Conservation (phyloP, 2,888 invertebrate genomes). For the Caenorhabditis doughertyi region DNA sequence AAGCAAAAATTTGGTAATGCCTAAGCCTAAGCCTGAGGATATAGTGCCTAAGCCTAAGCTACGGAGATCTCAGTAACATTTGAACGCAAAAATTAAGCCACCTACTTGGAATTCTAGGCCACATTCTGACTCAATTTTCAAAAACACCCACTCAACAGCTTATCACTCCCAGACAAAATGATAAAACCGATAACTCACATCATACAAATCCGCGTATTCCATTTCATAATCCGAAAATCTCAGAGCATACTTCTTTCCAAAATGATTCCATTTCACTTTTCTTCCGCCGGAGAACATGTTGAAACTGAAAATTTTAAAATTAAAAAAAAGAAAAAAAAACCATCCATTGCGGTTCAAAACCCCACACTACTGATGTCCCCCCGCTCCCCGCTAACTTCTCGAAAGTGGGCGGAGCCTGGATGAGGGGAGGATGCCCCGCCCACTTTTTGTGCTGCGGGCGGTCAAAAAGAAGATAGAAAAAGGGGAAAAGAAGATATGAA, state of each 20-base stretch:
- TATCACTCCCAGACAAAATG: not conserved
- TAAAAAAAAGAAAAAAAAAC: constrained; percentile 4
- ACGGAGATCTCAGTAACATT: too few species aligned
- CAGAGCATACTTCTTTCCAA: constrained; percentile 79
- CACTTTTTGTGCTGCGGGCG: not conserved
- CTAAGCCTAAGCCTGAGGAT: too few species aligned
- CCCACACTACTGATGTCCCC: constrained; percentile 1
- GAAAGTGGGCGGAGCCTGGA: constrained; percentile 32
- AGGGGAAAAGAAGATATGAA: constrained; percentile 26
- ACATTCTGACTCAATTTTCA: too few species aligned
- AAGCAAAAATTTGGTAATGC: too few species aligned
- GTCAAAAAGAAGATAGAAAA: not conserved
- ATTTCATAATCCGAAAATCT: constrained; percentile 79
- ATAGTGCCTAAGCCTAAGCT: too few species aligned
- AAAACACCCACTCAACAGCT: too few species aligned
- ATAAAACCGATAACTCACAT: constrained; percentile 65
- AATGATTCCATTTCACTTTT: constrained; percentile 81
- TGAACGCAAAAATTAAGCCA: too few species aligned
- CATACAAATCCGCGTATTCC: constrained; percentile 78
- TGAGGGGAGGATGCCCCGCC: constrained; percentile 10
- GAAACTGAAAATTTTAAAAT: constrained; percentile 66
- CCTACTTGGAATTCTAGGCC: too few species aligned
- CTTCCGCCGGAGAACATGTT: constrained; percentile 79
- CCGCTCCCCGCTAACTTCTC: not conserved
- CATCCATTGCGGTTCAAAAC: not conserved